A percentile compares a stretch with the other conserved stretches of the same genome.
These are phyloP conservation scores for Mixornis gularis DNA, from an alignment of 2,113 vertebrate species.

Conservation along the genomic window DNA sequence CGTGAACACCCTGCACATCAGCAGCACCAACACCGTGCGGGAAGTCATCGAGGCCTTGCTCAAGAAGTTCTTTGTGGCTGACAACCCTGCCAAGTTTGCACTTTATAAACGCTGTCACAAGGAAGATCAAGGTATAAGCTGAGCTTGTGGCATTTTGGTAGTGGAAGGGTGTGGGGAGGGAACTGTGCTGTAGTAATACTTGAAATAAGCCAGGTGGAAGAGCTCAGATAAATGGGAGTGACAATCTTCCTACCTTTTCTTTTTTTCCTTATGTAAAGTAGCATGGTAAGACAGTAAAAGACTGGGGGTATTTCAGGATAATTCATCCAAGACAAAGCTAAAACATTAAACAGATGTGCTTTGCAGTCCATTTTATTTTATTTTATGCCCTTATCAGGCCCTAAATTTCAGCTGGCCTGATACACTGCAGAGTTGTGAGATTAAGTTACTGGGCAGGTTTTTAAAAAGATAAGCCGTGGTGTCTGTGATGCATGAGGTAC, in stretches of 20 bases:
- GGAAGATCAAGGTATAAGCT: slow-evolving; percentile 89
- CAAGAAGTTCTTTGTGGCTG: slow-evolving; percentile 86
- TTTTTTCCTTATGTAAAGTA: not conserved
- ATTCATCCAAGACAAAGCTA: not conserved
- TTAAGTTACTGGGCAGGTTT: not conserved
- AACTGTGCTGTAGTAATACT: not conserved
- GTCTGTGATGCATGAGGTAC: not conserved
- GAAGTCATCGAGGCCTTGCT: slow-evolving; percentile 93
- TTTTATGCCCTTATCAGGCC: not conserved
- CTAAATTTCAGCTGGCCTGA: not conserved
- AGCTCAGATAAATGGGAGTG: not conserved
- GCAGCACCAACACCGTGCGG: slow-evolving; percentile 88
- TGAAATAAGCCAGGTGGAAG: not conserved
- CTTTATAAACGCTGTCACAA: slow-evolving; percentile 89
- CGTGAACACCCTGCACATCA: slow-evolving; percentile 90
- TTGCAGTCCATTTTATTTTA: not conserved
- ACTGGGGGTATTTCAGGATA: not conserved
- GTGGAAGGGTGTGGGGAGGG: not conserved
- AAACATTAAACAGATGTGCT: not conserved
- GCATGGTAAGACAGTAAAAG: not conserved
- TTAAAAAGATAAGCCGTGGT: not conserved
- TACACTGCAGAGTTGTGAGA: not conserved
- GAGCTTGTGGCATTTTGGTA: not conserved
- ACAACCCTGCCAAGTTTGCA: slow-evolving; percentile 95
- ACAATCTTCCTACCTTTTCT: not conserved